Conservation (phyloP, 2,797 vertebrate genomes). For the Streptopelia turtur region DNA sequence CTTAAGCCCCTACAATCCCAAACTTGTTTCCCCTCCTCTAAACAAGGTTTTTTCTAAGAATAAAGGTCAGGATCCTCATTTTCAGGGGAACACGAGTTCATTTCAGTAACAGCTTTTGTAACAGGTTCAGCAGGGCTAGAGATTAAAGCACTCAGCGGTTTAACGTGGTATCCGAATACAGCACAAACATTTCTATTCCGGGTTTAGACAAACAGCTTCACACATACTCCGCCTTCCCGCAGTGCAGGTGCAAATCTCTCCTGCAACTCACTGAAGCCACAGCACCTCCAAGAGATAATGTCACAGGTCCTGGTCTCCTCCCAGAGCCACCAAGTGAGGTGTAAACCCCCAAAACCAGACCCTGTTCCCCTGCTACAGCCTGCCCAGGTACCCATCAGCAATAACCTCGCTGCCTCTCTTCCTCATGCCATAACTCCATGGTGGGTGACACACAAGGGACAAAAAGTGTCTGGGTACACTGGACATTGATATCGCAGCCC, state of each 20-base stretch:
- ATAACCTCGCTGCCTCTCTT: fast-evolving
- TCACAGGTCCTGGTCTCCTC: background rate
- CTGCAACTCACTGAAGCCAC: background rate
- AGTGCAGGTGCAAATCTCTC: background rate
- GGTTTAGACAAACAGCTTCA: background rate
- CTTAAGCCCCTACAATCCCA: background rate
- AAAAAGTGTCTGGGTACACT: fast-evolving
- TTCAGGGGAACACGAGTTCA: background rate
- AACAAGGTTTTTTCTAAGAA: background rate
- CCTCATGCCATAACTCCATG: fast-evolving
- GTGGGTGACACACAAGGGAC: background rate
- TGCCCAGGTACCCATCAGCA: background rate
- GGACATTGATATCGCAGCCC: background rate
- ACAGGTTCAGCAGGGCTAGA: background rate
- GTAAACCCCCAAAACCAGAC: background rate
- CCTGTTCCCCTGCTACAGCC: background rate
- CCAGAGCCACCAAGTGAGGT: background rate
- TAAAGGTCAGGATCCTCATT: background rate
- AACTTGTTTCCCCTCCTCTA: background rate
- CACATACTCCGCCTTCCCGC: background rate
- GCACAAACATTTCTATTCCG: fast-evolving
- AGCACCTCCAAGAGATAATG: background rate
- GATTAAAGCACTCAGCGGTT: background rate
- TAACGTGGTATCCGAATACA: background rate
- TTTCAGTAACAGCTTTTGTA: background rate